A percentile compares a stretch with the other conserved stretches of the same genome.
These are phyloP conservation scores for Chironex yamaguchii DNA, from an alignment of 30 jellyfish, hydroid and myxozoan genomes.

Conservation along the genomic window DNA sequence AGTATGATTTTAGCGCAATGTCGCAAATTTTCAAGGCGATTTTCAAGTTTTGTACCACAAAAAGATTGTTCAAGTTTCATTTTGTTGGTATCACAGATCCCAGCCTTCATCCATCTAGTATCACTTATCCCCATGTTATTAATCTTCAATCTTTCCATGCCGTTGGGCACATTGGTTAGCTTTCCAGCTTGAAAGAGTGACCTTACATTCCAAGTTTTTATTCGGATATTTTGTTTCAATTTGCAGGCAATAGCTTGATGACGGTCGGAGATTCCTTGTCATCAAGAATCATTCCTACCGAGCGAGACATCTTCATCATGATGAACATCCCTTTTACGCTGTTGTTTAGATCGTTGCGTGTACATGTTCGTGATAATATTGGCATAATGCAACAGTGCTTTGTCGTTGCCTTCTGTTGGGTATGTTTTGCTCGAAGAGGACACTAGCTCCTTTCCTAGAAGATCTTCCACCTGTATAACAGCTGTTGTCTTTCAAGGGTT, in stretches of 20 bases:
- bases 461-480: too few species aligned
- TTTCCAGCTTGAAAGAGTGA: too few species aligned
- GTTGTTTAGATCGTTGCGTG: slow-evolving; percentile 37
- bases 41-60: too few species aligned
- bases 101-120: too few species aligned
- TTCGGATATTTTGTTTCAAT: slow-evolving; percentile 22
- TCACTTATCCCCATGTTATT: slow-evolving; percentile 16
- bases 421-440: slow-evolving; percentile 49
- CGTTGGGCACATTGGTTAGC: slow-evolving; percentile 14
- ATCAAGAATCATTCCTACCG: slow-evolving; percentile 43
- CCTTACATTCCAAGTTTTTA: slow-evolving; percentile 47
- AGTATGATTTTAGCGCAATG: too few species aligned
- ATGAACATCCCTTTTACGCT: slow-evolving; percentile 54
- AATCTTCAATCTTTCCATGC: slow-evolving; percentile 1
- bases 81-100: background rate
- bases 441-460: slow-evolving; percentile 23
- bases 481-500: too few species aligned
- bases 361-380: slow-evolving; percentile 3
- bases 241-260: slow-evolving; percentile 62
- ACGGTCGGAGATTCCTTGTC: slow-evolving; percentile 53
- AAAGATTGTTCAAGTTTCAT: slow-evolving; percentile 10
- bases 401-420: slow-evolving; percentile 48
- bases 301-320: slow-evolving; percentile 54
- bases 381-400: slow-evolving; percentile 36
- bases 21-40: too few species aligned